Conservation (phyloP, 1,140 invertebrate species). For the Proctacanthus coquilletti region DNA sequence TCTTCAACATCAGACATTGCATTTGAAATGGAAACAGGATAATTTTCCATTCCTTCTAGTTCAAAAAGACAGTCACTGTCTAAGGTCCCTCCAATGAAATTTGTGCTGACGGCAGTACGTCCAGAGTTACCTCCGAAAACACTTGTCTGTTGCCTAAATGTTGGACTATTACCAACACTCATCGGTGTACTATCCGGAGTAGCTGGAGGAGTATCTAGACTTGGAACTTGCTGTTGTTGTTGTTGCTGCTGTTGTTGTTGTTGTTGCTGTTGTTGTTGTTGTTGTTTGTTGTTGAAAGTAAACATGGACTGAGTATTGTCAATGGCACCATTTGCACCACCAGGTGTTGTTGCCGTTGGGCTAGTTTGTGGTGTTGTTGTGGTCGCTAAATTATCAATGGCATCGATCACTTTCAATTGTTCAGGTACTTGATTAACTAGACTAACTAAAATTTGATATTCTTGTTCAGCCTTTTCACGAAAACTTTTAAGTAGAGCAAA, state of each 20-base stretch:
- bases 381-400: constrained; percentile 11
- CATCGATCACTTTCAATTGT: constrained; percentile 15
- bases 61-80: constrained; percentile 25
- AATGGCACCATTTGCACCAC: not conserved
- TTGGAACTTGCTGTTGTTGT: constrained; percentile 15
- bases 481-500: constrained; percentile 22
- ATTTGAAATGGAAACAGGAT: constrained; percentile 1
- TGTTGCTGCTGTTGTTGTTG: not conserved
- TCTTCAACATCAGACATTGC: constrained; percentile 21
- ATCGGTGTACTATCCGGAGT: constrained; percentile 28
- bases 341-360: constrained; percentile 5
- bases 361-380: constrained; percentile 7
- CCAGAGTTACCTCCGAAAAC: not conserved
- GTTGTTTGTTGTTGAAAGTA: constrained; percentile 1
- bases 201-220: constrained; percentile 27
- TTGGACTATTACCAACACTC: constrained; percentile 29
- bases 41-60: constrained; percentile 22
- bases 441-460: constrained; percentile 12
- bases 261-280: constrained; percentile 8
- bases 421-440: constrained; percentile 15
- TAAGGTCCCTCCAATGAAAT: constrained; percentile 8
- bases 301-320: not conserved
- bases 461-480: constrained; percentile 24
- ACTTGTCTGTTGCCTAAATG: constrained; percentile 18
- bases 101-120: not conserved